Conservation (phyloP, 2,888 invertebrate genomes). For the Aphrophora alni region DNA sequence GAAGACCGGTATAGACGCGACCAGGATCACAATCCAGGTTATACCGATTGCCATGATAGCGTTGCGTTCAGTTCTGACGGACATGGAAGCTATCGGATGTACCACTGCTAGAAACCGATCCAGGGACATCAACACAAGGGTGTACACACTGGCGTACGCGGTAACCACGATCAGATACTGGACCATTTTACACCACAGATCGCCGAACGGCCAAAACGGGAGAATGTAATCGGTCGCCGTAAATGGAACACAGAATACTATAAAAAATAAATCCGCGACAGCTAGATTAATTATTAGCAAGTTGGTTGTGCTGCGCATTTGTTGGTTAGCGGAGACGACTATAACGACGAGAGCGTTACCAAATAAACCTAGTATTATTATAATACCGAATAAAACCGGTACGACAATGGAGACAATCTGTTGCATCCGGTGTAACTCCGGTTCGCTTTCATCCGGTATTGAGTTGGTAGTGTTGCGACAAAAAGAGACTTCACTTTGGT, state of each 20-base stretch:
- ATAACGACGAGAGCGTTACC: slow-evolving; percentile 87
- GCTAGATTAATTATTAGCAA: slow-evolving; percentile 90
- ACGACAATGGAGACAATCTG: slow-evolving; percentile 74
- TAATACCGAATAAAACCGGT: slow-evolving; percentile 83
- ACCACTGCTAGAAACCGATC: slow-evolving; percentile 93
- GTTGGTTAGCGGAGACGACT: slow-evolving; percentile 86
- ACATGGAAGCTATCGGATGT: slow-evolving; percentile 88
- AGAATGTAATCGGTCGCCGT: slow-evolving; percentile 90
- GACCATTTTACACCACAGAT: slow-evolving; percentile 87
- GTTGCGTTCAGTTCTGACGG: slow-evolving; percentile 78
- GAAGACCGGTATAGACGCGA: slow-evolving; percentile 78
- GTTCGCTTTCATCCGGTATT: slow-evolving; percentile 48
- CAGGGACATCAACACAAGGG: slow-evolving; percentile 90
- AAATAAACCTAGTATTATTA: slow-evolving; percentile 84
- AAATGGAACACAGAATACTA: slow-evolving; percentile 93
- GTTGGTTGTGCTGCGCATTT: slow-evolving; percentile 94
- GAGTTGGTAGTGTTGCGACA: slow-evolving; percentile 41
- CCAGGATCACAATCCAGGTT: slow-evolving; percentile 82
- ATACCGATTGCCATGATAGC: slow-evolving; percentile 78
- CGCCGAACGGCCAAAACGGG: slow-evolving; percentile 90
- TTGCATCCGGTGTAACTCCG: slow-evolving; percentile 57
- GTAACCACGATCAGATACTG: slow-evolving; percentile 92
- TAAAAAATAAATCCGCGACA: slow-evolving; percentile 88
- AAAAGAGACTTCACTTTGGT: slow-evolving; percentile 41
- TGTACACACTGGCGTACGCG: slow-evolving; percentile 93